A percentile compares a stretch with the other conserved stretches of the same genome.
phyloP scores from a whole-genome alignment of 2,888 invertebrate species.

The Caenorhabditis becei region DNA sequence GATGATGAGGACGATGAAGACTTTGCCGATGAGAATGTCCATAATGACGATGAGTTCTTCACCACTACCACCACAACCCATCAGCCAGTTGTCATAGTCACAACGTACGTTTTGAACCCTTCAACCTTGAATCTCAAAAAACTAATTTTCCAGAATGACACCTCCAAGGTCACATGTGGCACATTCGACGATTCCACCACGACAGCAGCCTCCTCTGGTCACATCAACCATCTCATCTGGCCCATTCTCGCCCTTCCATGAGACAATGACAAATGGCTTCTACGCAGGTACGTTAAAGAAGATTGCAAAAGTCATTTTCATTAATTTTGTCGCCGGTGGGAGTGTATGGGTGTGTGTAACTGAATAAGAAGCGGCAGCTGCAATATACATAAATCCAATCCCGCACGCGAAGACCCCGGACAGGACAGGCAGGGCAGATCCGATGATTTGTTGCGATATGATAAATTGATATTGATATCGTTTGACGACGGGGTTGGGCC shows the following conservation, averaged over 20 bases:
- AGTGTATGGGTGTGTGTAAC: slow-evolving; percentile 11
- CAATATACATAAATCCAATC: slow-evolving; percentile 50
- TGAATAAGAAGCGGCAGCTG: neutral
- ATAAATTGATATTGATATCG: slow-evolving; percentile 39
- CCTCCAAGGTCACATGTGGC: slow-evolving; percentile 42
- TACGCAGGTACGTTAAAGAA: slow-evolving; percentile 56
- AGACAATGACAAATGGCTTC: slow-evolving; percentile 64
- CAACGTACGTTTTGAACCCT: slow-evolving; percentile 40
- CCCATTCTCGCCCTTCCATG: slow-evolving; percentile 67
- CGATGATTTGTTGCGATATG: slow-evolving; percentile 57
- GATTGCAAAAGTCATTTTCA: slow-evolving; percentile 40
- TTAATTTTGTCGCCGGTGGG: slow-evolving; percentile 21
- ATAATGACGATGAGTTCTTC: slow-evolving; percentile 59
- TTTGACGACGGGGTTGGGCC: neutral
- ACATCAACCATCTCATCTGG: slow-evolving; percentile 57
- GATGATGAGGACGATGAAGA: slow-evolving; percentile 63
- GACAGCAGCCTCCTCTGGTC: slow-evolving; percentile 48
- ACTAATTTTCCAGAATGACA: slow-evolving; percentile 41
- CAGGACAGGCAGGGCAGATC: neutral
- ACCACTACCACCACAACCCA: slow-evolving; percentile 47
- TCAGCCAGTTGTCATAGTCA: slow-evolving; percentile 21
- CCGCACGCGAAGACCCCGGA: slow-evolving; percentile 4
- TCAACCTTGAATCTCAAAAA: slow-evolving; percentile 8
- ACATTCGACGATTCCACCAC: slow-evolving; percentile 50
- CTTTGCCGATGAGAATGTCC: slow-evolving; percentile 61